These are phyloP conservation scores for Ataeniobius toweri DNA, from an alignment of 2,797 vertebrate species.

Conservation along the genomic window DNA sequence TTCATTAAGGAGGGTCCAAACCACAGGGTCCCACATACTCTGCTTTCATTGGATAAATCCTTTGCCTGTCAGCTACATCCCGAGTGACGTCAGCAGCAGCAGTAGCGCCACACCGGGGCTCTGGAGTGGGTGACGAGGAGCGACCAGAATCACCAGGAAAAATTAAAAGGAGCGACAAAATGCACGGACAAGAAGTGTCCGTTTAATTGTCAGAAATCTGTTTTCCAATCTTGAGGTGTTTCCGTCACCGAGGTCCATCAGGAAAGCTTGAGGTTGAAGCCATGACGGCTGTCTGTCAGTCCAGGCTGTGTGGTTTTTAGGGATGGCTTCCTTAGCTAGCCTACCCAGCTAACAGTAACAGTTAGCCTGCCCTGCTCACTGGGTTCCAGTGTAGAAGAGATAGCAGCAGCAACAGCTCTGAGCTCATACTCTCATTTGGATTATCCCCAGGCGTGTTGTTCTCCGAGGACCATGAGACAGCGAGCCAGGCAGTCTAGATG, in stretches of 20 bases:
- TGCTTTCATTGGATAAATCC: constrained; percentile 51
- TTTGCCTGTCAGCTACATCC: constrained; percentile 58
- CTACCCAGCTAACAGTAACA: constrained; percentile 62
- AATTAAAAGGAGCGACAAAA: constrained; percentile 63
- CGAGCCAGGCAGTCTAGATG: constrained; percentile 47
- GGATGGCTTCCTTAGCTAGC: constrained; percentile 73
- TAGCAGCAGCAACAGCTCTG: constrained; percentile 30
- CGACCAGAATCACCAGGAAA: constrained; percentile 55
- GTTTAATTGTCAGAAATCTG: constrained; percentile 49
- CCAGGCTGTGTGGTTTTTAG: constrained; percentile 53
- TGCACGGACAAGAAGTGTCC: constrained; percentile 49
- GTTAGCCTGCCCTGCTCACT: constrained; percentile 63
- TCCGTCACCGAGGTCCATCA: constrained; percentile 2
- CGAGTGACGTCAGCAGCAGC: constrained; percentile 62
- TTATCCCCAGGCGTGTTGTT: not conserved
- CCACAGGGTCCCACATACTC: constrained; percentile 15
- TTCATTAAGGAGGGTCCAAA: constrained; percentile 36
- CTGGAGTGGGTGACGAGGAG: constrained; percentile 77
- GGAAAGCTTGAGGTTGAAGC: constrained; percentile 6
- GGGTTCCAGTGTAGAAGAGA: constrained; percentile 42
- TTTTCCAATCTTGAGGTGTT: constrained; percentile 24
- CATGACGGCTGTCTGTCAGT: constrained; percentile 52
- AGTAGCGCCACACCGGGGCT: constrained; percentile 68
- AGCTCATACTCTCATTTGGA: not conserved
- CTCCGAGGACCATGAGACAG: constrained; percentile 28